phyloP scores from a whole-genome alignment of 2,113 vertebrate species.

The Centropus unirufus region DNA sequence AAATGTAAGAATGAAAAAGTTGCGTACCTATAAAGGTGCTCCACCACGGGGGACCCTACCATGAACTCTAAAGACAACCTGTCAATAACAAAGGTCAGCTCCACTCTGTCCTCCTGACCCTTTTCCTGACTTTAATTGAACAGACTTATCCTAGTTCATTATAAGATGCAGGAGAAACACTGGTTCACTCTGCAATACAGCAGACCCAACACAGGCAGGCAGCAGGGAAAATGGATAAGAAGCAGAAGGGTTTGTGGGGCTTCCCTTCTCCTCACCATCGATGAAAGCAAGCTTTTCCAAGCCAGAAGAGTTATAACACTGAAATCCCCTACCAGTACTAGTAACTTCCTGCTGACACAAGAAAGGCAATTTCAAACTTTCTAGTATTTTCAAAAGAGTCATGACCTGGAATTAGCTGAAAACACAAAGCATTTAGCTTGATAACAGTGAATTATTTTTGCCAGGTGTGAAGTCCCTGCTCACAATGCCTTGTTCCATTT shows the following conservation, averaged over 20 bases:
- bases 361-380: neutral
- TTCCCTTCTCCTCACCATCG: fast-evolving
- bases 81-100: neutral
- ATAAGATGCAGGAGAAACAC: neutral
- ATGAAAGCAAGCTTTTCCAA: neutral
- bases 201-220: neutral
- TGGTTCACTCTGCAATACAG: neutral
- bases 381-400: neutral
- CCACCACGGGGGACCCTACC: neutral
- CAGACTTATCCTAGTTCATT: neutral
- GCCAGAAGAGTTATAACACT: neutral
- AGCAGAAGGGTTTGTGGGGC: neutral
- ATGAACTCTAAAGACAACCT: neutral
- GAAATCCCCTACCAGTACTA: neutral
- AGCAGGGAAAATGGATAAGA: neutral
- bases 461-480: neutral
- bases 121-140: neutral
- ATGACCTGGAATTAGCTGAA: neutral
- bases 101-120: neutral
- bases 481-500: neutral
- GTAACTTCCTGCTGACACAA: neutral
- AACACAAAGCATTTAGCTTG: neutral
- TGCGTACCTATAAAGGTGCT: neutral
- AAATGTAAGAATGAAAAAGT: neutral
- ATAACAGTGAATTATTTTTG: neutral